Conservation (phyloP, 2,888 invertebrate species). For the Rhimphoctona megacephalus region DNA sequence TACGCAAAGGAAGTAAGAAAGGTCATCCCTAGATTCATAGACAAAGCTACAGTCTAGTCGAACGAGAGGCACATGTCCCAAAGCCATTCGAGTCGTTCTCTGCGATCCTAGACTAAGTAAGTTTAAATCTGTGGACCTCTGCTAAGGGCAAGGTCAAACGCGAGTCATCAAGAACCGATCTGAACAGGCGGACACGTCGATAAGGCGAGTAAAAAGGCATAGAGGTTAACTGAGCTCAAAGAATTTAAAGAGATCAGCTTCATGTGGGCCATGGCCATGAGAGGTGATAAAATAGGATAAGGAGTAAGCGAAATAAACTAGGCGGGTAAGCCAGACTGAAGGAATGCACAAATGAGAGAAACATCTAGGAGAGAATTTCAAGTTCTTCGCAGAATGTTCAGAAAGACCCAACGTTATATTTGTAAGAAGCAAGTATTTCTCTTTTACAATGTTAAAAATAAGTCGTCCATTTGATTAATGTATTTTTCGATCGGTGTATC, state of each 20-base stretch:
- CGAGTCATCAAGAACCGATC: too few relatives aligned
- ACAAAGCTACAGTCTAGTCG: not conserved
- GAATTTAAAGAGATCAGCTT: not conserved
- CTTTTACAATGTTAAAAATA: slow-evolving; percentile 7
- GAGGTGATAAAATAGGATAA: not conserved
- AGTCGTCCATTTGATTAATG: not conserved
- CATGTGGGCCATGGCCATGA: not conserved
- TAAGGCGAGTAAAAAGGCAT: not conserved
- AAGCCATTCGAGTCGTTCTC: not conserved
- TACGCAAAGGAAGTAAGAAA: not conserved
- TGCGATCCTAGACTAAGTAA: not conserved
- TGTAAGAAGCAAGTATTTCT: not conserved
- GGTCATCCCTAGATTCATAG: not conserved
- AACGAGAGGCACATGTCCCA: not conserved
- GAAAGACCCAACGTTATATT: slow-evolving; percentile 23
- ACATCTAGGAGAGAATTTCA: slow-evolving; percentile 24
- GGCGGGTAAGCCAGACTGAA: not conserved
- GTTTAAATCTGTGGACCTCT: not conserved
- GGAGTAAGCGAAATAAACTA: not conserved
- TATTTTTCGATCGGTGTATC: not conserved
- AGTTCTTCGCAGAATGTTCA: not conserved
- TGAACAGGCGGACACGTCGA: not conserved
- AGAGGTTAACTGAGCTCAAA: not conserved
- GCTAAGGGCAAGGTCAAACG: not conserved
- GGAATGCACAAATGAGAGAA: not conserved